phyloP scores from a whole-genome alignment of 2,888 invertebrate genomes.

The Cryptocheilus praepositus region DNA sequence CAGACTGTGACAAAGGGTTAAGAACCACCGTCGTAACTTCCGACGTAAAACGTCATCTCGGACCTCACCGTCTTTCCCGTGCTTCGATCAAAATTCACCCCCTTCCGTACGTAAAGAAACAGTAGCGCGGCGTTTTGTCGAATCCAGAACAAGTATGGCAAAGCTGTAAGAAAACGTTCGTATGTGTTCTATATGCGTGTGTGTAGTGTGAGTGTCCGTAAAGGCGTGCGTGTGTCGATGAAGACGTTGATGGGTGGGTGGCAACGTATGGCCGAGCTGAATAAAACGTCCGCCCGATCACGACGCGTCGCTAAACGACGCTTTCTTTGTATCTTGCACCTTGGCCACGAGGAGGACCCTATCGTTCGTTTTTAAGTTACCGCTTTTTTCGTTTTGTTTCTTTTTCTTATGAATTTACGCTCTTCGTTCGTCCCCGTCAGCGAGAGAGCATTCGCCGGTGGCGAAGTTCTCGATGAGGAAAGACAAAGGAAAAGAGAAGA shows the following conservation, averaged over 20 bases:
- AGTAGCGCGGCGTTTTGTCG: too few relatives aligned
- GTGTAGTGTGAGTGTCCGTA: neutral
- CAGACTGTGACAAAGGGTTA: too few relatives aligned
- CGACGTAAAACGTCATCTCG: too few relatives aligned
- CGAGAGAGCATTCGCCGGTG: constrained; percentile 7
- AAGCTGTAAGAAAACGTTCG: too few relatives aligned
- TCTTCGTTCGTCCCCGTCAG: constrained; percentile 8
- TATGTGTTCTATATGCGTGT: too few relatives aligned
- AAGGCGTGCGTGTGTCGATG: constrained; percentile 8
- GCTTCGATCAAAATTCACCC: too few relatives aligned
- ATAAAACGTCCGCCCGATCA: neutral
- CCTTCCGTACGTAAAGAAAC: too few relatives aligned
- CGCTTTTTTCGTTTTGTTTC: too few relatives aligned
- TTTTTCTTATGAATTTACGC: neutral
- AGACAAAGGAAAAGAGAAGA: constrained; percentile 23
- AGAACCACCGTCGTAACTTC: too few relatives aligned
- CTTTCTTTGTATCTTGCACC: neutral
- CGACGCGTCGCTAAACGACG: neutral
- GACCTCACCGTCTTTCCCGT: too few relatives aligned
- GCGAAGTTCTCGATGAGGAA: constrained; percentile 15
- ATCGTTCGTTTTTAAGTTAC: neutral
- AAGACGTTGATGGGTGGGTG: constrained; percentile 12
- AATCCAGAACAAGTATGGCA: too few relatives aligned
- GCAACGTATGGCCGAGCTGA: neutral
- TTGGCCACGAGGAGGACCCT: constrained; percentile 22